Conservation (phyloP, 2,113 vertebrate genomes). For the Eulemur macaco region DNA sequence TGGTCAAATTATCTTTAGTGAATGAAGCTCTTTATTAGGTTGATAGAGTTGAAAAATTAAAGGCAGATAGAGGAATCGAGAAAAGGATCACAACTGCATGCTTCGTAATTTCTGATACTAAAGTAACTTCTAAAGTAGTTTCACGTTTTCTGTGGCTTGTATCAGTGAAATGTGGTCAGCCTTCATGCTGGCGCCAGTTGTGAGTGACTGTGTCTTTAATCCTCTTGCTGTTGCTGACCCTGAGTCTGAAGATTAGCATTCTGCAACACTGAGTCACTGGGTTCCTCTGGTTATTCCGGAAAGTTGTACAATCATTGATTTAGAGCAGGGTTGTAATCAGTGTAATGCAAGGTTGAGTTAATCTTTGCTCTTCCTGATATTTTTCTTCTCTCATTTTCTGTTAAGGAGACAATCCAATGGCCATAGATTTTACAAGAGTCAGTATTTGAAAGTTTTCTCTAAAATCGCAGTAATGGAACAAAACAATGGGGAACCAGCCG, state of each 20-base stretch:
- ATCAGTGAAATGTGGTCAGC: conserved; percentile 70
- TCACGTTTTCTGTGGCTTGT: conserved; percentile 39
- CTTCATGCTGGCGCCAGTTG: conserved; percentile 80
- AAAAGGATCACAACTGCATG: conserved; percentile 63
- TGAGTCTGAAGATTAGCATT: conserved; percentile 83
- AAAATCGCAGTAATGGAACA: conserved; percentile 83
- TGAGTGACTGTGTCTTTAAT: conserved; percentile 75
- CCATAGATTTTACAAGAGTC: conserved; percentile 80
- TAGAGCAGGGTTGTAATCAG: conserved; percentile 81
- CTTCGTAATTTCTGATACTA: conserved; percentile 71
- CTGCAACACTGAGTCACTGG: conserved; percentile 79
- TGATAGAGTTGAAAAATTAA: conserved; percentile 57
- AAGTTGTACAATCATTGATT: conserved; percentile 81
- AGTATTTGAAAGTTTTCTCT: conserved; percentile 83
- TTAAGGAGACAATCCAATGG: conserved; percentile 78
- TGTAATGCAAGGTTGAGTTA: conserved; percentile 79
- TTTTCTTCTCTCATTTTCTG: conserved; percentile 81
- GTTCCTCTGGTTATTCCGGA: conserved; percentile 79
- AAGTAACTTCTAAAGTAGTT: conserved; percentile 75
- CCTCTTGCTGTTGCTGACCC: conserved; percentile 69
- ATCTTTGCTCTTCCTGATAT: conserved; percentile 85
- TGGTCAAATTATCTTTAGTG: conserved; percentile 53
- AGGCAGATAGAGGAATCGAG: conserved; percentile 67
- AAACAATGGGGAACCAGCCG: conserved; percentile 87
- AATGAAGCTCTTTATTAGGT: conserved; percentile 73